Conservation (phyloP, 1,140 invertebrate genomes). For the Megathymus violae region DNA sequence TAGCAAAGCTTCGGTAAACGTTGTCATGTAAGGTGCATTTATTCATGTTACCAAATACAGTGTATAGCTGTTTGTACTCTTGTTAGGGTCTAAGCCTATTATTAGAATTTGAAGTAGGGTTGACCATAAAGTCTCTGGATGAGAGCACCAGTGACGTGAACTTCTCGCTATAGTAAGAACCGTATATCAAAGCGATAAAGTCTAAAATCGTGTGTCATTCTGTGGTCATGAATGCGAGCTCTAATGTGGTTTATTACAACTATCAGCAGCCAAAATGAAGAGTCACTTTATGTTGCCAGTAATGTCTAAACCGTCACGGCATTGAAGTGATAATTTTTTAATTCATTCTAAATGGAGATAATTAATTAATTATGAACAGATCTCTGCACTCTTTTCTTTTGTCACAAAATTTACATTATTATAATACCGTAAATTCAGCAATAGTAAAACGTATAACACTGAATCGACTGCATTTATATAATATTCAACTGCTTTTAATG, state of each 20-base stretch:
- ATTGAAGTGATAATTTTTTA: no score
- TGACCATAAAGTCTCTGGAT: conserved; percentile 40
- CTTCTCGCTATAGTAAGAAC: not conserved
- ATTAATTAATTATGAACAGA: no score
- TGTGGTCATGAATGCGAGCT: not conserved
- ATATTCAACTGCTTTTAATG: no score
- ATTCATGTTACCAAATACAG: conserved; percentile 42
- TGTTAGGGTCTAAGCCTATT: conserved; percentile 46
- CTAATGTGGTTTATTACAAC: conserved; percentile 19
- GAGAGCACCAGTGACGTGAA: not conserved
- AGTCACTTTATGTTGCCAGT: conserved; percentile 8
- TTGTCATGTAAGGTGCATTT: conserved; percentile 41
- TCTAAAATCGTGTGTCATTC: not conserved
- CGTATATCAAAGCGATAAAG: not conserved
- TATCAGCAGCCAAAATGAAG: conserved; percentile 13
- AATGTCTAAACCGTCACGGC: no score
- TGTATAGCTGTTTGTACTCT: conserved; percentile 33
- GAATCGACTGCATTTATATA: no score
- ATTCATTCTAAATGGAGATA: no score
- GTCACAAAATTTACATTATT: no score
- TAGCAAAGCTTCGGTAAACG: conserved; percentile 1
- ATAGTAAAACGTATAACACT: no score
- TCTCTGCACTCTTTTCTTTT: no score
- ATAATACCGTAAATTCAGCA: no score
- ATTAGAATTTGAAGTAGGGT: conserved; percentile 41